These are phyloP conservation scores for Chirona hameri DNA, from an alignment of 2,888 invertebrate species.

Conservation along the genomic window DNA sequence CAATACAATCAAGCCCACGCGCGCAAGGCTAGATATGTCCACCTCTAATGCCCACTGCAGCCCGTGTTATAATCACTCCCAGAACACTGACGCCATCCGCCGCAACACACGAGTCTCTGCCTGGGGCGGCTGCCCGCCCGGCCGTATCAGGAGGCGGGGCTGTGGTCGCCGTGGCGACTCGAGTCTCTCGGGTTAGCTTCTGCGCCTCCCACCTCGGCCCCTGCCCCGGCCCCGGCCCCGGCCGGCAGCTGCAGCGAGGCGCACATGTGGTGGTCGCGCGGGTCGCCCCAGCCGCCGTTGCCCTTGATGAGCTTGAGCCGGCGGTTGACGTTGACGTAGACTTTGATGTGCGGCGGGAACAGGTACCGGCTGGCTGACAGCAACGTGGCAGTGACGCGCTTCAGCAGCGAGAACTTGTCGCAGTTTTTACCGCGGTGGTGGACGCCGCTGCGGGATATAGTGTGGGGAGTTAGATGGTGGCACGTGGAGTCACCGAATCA, in stretches of 20 bases:
- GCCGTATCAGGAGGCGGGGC: too few species aligned
- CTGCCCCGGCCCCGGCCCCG: too few species aligned
- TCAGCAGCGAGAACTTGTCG: slow-evolving; percentile 65
- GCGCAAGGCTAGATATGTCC: too few species aligned
- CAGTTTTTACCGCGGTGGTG: slow-evolving; percentile 93
- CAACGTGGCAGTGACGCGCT: slow-evolving; percentile 47
- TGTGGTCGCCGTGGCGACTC: too few species aligned
- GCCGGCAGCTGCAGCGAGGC: not conserved
- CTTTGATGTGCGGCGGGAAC: slow-evolving; percentile 51
- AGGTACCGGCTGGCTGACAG: slow-evolving; percentile 48
- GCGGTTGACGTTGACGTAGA: slow-evolving; percentile 58
- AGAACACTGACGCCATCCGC: too few species aligned
- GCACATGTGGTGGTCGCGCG: slow-evolving; percentile 78
- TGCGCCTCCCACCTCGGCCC: too few species aligned
- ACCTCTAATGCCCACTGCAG: too few species aligned
- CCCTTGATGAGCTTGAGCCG: slow-evolving; percentile 67
- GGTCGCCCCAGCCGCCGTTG: slow-evolving; percentile 98
- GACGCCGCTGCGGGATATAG: slow-evolving; percentile 67
- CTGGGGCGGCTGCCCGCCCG: too few species aligned
- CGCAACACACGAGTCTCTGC: too few species aligned
- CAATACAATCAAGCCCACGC: too few species aligned
- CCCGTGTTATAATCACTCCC: too few species aligned
- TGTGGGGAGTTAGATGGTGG: not conserved
- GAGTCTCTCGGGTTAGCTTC: too few species aligned
- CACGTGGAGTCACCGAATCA: not conserved